phyloP scores from a whole-genome alignment of 2,797 vertebrate genomes.

The Carduelis carduelis region DNA sequence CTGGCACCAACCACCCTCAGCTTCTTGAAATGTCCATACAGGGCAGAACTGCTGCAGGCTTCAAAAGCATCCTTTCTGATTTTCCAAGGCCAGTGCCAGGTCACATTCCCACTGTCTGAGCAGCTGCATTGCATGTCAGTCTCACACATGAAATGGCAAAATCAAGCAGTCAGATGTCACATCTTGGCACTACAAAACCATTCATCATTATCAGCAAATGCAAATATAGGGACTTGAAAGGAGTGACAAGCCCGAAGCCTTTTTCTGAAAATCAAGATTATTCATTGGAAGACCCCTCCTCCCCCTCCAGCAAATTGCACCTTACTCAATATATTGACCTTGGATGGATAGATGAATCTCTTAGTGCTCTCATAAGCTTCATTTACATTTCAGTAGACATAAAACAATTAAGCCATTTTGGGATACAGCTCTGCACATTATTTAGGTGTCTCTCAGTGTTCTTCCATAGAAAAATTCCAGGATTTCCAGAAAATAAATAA shows the following conservation, averaged over 20 bases:
- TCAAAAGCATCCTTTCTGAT: background rate
- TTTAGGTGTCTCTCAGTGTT: background rate
- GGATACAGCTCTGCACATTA: background rate
- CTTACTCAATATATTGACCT: slow-evolving; percentile 19
- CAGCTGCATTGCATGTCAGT: background rate
- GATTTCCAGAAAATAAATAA: background rate
- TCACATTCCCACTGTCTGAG: background rate
- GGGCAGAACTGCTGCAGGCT: background rate
- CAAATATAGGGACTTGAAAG: background rate
- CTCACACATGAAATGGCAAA: background rate
- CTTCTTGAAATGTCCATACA: background rate
- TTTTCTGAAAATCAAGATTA: slow-evolving; percentile 1
- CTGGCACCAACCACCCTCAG: background rate
- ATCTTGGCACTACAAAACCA: background rate
- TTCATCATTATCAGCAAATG: background rate
- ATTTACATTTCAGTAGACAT: slow-evolving; percentile 31
- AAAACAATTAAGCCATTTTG: background rate
- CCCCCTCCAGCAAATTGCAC: background rate
- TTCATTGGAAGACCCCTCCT: background rate
- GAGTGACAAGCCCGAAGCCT: background rate
- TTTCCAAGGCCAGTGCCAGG: background rate
- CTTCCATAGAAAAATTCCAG: background rate
- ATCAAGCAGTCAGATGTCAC: background rate
- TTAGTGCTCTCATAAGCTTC: background rate
- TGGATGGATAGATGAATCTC: background rate